Percentiles rank a stretch among this genome's conserved stretches.
Evolutionary conservation across 1,140 invertebrate genomes (phyloP).

Genomic region (Daktulosphaira vitifoliae): DNA sequence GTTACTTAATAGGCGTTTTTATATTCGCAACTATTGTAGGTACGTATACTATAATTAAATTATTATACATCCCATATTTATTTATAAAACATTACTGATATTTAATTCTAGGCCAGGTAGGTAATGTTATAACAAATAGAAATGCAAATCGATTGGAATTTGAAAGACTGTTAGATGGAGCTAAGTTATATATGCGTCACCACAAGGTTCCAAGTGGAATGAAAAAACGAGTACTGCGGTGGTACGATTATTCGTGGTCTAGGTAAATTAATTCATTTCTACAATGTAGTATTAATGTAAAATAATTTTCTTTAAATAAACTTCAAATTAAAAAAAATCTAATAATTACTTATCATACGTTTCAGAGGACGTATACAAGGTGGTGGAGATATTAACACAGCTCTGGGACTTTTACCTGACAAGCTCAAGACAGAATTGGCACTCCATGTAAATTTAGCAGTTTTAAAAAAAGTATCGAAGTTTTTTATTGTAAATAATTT

Average conservation of each 20-base stretch:
- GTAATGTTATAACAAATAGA: conserved; percentile 92
- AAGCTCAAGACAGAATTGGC: conserved; percentile 94
- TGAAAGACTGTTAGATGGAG: conserved; percentile 85
- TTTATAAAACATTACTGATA: no score
- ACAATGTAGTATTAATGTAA: not conserved
- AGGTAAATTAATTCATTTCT: conserved; percentile 46
- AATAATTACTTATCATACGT: conserved; percentile 33
- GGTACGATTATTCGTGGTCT: conserved; percentile 98
- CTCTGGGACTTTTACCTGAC: conserved; percentile 82
- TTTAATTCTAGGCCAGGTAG: conserved; percentile 69
- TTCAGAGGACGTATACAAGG: conserved; percentile 84
- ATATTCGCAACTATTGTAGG: conserved; percentile 96
- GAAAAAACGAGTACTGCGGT: conserved; percentile 84
- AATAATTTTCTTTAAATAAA: no score
- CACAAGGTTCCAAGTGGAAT: conserved; percentile 92
- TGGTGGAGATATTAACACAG: conserved; percentile 90
- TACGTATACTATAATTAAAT: conserved; percentile 44
- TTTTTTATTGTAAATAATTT: not conserved
- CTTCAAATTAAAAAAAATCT: not conserved
- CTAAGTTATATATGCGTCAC: conserved; percentile 93
- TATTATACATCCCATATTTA: not conserved
- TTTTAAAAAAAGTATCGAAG: conserved; percentile 91
- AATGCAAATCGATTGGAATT: conserved; percentile 95
- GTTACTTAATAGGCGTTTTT: conserved; percentile 94
- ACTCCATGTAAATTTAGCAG: conserved; percentile 88